Percentiles rank a stretch among this genome's conserved stretches.
Conservation (phyloP, 2,113 vertebrate species). For the Noturus placidus region DNA sequence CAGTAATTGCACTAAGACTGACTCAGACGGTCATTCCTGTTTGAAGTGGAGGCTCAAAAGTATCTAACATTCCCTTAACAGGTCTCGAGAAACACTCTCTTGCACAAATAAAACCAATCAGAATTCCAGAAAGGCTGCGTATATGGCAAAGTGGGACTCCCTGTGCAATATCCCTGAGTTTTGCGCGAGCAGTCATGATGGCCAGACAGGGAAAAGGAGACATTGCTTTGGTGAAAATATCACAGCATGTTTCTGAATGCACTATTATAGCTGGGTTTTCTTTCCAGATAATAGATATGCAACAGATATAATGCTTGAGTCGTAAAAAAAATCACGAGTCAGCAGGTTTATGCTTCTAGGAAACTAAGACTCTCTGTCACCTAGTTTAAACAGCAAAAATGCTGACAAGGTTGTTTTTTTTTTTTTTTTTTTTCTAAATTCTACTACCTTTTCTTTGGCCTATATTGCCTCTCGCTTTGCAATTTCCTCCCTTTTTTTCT, state of each 20-base stretch:
- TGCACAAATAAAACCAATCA: constrained; percentile 6
- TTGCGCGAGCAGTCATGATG: neutral
- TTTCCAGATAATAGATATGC: neutral
- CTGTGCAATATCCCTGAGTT: constrained; percentile 14
- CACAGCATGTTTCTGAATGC: neutral
- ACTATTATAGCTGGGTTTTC: neutral
- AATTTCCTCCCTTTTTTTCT: constrained; percentile 26
- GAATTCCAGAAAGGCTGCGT: neutral
- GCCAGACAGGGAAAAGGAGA: neutral
- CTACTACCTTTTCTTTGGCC: neutral
- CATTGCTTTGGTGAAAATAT: neutral
- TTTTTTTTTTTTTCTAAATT: neutral
- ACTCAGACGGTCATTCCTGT: neutral
- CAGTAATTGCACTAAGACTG: neutral
- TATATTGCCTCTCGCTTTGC: neutral
- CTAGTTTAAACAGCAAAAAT: neutral
- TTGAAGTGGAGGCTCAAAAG: neutral
- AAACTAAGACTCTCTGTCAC: neutral
- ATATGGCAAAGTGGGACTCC: constrained; percentile 22
- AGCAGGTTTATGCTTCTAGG: neutral
- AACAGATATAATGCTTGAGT: neutral
- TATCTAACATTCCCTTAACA: neutral
- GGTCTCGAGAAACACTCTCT: constrained; percentile 10
- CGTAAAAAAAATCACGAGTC: neutral
- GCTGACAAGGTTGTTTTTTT: constrained; percentile 11